A percentile compares a stretch with the other conserved stretches of the same genome.
Evolutionary conservation across 2,797 vertebrate species (phyloP).

Genomic region (Micropoecilia bifurca): DNA sequence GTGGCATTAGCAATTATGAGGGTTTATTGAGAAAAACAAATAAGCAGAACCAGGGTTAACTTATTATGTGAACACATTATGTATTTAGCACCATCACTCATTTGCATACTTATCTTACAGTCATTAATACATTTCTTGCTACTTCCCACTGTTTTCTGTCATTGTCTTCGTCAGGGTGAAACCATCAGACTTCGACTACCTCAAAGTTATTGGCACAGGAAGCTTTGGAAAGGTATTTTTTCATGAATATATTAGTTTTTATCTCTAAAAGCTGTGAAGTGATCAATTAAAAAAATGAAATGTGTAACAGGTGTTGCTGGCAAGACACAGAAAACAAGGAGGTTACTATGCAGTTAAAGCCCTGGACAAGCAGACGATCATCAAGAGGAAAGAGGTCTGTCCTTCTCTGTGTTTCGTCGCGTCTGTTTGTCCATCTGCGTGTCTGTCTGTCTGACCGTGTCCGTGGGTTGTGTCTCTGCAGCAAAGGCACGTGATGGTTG

Average conservation of each 20-base stretch:
- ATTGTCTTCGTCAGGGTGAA: slow-evolving; percentile 69
- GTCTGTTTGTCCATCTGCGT: neutral
- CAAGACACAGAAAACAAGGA: slow-evolving; percentile 74
- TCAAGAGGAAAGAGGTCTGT: slow-evolving; percentile 79
- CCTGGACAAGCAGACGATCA: slow-evolving; percentile 79
- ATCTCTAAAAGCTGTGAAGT: neutral
- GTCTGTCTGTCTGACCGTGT: neutral
- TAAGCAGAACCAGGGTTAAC: neutral
- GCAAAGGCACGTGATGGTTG: slow-evolving; percentile 84
- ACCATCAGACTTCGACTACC: slow-evolving; percentile 83
- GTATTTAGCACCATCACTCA: neutral
- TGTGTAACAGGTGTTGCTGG: slow-evolving; percentile 79
- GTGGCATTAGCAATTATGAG: neutral
- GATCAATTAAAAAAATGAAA: neutral
- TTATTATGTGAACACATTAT: neutral
- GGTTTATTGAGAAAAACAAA: neutral
- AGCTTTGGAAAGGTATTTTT: slow-evolving; percentile 83
- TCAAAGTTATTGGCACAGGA: slow-evolving; percentile 84
- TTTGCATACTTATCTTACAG: too few relatives aligned
- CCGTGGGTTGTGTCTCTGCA: slow-evolving; percentile 48
- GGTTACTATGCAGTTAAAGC: slow-evolving; percentile 82
- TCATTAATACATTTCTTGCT: neutral
- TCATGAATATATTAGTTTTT: neutral
- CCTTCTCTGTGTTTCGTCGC: neutral
- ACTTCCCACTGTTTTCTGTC: slow-evolving; percentile 3